Base-by-base conservation (phyloP, 2,113 vertebrate genomes). In the Columbina picui region DNA sequence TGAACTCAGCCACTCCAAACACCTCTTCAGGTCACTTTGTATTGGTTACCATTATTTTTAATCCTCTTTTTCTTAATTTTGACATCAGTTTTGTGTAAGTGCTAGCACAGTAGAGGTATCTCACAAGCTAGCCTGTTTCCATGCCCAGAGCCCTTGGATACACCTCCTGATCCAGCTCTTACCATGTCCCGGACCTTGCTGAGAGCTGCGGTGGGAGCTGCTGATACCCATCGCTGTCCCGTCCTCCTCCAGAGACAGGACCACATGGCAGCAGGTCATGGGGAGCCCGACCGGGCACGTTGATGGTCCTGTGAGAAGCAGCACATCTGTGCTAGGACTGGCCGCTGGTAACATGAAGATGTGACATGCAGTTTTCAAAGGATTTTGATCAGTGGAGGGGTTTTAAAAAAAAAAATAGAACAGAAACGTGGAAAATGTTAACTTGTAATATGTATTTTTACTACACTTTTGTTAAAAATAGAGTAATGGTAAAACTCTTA, bases 361-460 rank as follows among this genome's bases (percentile, higher is more conserved):
- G 78, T 71, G 84, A 89, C 82, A 97, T 79, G 95, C 91, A 53
- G 87, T 84, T 89, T 90, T 94, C 55, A 92, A 96, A 97, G 94
- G 94, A 55, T 96, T 97, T 96, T 91, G 92, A 82, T 89, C 63
- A 75, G 84, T 77, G 89, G 79, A 95, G 90, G 95, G 91, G 92
- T 94, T 93, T 70, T 74, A 22, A 65, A 67, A 47, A 78, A 90
- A 82, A 65, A 57, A 93, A 87, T 84, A 94, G 85, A 94, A 96
- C 93, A 91, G 96, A 97, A 97, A 93, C 39, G 94, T 96, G 97
- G 95, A 89, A 97, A 97, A 97, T 98, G 97, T 98, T 98, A 97
- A 98, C 97, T 98, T 98, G 98, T 98, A 98, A 98, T 98, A 98
- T 98, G 98, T 98, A 98, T 98, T 98, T 98, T 98, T 98, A 98